phyloP scores from a whole-genome alignment of 2,113 vertebrate species.

The Prietella phreatophila region DNA sequence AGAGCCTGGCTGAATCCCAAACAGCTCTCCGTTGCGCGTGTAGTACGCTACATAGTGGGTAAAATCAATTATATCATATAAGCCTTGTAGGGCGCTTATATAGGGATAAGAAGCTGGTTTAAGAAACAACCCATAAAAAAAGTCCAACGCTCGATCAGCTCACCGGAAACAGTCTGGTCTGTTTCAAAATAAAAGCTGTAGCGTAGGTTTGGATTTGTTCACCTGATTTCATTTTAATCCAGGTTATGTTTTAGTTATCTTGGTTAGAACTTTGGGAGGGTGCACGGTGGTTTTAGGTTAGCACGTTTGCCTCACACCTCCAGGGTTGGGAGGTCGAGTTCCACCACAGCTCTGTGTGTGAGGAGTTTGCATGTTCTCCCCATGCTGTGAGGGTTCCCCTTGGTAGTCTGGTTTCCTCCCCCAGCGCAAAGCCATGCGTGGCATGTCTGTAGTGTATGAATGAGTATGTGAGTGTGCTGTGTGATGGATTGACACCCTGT shows the following conservation, averaged over 20 bases:
- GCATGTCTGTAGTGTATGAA: too few species aligned
- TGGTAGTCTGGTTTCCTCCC: too few species aligned
- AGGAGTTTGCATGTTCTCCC: too few species aligned
- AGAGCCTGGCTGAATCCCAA: not conserved
- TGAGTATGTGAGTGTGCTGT: too few species aligned
- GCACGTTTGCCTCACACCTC: too few species aligned
- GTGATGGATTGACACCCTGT: too few species aligned
- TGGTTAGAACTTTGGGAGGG: not conserved
- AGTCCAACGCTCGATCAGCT: not conserved
- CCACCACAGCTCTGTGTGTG: too few species aligned
- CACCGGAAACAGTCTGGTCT: not conserved
- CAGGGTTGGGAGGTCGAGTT: too few species aligned
- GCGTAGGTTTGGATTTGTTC: not conserved
- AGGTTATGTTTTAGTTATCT: not conserved
- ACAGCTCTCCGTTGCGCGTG: not conserved
- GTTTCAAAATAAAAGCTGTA: conserved; percentile 1
- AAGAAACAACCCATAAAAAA: not conserved
- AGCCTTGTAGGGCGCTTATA: not conserved
- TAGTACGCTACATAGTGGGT: not conserved
- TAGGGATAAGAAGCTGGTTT: not conserved
- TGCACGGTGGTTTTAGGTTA: too few species aligned
- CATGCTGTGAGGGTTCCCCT: too few species aligned
- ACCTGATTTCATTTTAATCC: not conserved
- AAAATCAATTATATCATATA: not conserved
- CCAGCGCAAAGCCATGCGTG: too few species aligned